Percentiles rank a stretch among this genome's conserved stretches.
Conservation (phyloP, 2,888 invertebrate genomes). For the Temnothorax ravouxi region DNA sequence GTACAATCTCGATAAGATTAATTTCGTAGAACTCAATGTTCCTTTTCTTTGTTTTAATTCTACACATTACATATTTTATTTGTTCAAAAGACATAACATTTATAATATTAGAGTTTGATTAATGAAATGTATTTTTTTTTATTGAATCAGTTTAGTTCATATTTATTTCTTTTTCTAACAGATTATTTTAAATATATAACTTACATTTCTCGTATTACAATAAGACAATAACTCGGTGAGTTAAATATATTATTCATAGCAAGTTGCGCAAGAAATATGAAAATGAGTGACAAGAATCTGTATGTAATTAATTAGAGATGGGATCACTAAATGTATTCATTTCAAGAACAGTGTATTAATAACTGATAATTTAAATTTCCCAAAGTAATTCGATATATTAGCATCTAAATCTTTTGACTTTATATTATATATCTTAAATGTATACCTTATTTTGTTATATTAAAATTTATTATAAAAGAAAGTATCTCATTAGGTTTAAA, state of each 20-base stretch:
- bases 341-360: too few relatives aligned
- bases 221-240: background rate
- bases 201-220: slow-evolving; percentile 10
- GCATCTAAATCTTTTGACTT: too few relatives aligned
- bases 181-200: slow-evolving; percentile 7
- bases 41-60: too few relatives aligned
- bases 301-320: background rate
- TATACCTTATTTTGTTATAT: too few relatives aligned
- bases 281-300: background rate
- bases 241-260: slow-evolving; percentile 16
- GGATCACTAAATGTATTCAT: too few relatives aligned
- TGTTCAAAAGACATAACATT: background rate
- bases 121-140: background rate
- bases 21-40: too few relatives aligned
- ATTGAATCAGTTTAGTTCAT: slow-evolving; percentile 2
- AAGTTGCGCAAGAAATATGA: background rate
- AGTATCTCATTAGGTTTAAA: too few relatives aligned
- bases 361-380: too few relatives aligned
- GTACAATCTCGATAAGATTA: too few relatives aligned
- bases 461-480: too few relatives aligned
- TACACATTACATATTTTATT: background rate
- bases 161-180: slow-evolving; percentile 16
- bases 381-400: too few relatives aligned
- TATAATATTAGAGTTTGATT: slow-evolving; percentile 10
- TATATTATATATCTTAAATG: too few relatives aligned